Base-by-base conservation (phyloP, 2,797 vertebrate genomes). In the Mycteria americana region DNA sequence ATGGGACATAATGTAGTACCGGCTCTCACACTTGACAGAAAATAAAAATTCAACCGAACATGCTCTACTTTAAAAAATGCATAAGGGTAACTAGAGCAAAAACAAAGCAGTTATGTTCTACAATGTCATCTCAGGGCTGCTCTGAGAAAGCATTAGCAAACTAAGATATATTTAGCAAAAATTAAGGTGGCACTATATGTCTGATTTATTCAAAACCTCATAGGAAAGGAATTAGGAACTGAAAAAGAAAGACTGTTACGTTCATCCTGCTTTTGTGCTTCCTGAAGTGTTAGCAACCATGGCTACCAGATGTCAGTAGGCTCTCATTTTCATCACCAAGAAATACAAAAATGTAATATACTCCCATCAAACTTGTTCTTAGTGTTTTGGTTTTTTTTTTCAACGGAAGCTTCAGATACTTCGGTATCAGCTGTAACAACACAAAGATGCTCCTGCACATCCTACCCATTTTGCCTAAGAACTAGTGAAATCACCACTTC, bases 271-370 rank as follows among this genome's bases (percentile, higher is more conserved):
- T 80, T 95, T 85, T 87, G 51, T 69, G 84, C 81, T 94, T 82
- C 81, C 70, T 80, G 86, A 89, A 92, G 83, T 67, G 62, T 69
- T 85, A 82, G 83, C 85, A 94, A 83, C 90, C 94, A 94, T 92
- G 87, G 82, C 95, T 95, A 95, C 92, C 92, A 93, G 92, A 93
- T 22, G 13, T 95, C 95, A 92, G 72, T 28, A 57, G 11, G 13
- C 53, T 92, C 88, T 81, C 54, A 35, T 83, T 92, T 92, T 76
- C 70, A 92, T 79, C 88, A 91, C 70, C 82, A 68, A 68, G 89
- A 93, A 74, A 77, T 59, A 94, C 13, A 45, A 74, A 85, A 80
- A 85, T 46, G 43, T 45, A 93, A 69, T 21, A 72, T 4, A 63
- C 30, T 67, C 48, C 80, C 80, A 92, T 75, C 39, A 80, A 77